Evolutionary conservation across 1,140 invertebrate species (phyloP).

Genomic region (Diploscapter pachys): DNA sequence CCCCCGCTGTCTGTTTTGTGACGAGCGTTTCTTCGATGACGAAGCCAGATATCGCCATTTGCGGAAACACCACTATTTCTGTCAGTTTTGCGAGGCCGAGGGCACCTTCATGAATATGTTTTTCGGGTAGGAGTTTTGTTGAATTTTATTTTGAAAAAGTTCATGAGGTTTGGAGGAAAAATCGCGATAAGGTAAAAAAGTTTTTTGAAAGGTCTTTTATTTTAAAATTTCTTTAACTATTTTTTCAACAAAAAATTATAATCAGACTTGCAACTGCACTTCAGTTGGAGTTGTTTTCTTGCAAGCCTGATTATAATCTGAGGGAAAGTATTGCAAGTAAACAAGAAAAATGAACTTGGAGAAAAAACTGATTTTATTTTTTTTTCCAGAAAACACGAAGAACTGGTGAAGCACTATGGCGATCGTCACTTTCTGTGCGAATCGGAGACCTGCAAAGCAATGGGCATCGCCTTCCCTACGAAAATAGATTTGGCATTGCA

Average conservation of each 20-base stretch:
- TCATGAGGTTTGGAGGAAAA: conserved; percentile 25
- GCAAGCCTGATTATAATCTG: too few relatives aligned
- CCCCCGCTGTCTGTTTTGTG: conserved; percentile 50
- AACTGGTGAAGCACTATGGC: conserved; percentile 44
- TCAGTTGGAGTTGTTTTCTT: too few relatives aligned
- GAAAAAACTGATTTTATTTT: too few relatives aligned
- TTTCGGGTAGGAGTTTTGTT: conserved; percentile 36
- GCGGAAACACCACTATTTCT: conserved; percentile 51
- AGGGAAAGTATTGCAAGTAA: too few relatives aligned
- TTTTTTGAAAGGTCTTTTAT: conserved; percentile 36
- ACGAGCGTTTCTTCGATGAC: conserved; percentile 51
- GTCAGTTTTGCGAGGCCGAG: conserved; percentile 51
- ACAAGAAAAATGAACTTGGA: too few relatives aligned
- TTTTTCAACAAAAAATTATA: too few relatives aligned
- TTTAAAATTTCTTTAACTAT: too few relatives aligned
- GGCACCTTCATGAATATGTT: conserved; percentile 46
- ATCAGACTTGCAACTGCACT: too few relatives aligned
- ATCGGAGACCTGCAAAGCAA: conserved; percentile 38
- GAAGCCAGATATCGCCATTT: conserved; percentile 50
- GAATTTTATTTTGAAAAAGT: neutral
- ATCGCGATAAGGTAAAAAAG: conserved; percentile 34
- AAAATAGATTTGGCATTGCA: conserved; percentile 48
- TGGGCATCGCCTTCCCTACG: conserved; percentile 52
- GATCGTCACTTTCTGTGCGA: conserved; percentile 44
- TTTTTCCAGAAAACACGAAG: conserved; percentile 42